Conservation (phyloP, 2,113 vertebrate genomes). For the Amblyopsis rosae region DNA sequence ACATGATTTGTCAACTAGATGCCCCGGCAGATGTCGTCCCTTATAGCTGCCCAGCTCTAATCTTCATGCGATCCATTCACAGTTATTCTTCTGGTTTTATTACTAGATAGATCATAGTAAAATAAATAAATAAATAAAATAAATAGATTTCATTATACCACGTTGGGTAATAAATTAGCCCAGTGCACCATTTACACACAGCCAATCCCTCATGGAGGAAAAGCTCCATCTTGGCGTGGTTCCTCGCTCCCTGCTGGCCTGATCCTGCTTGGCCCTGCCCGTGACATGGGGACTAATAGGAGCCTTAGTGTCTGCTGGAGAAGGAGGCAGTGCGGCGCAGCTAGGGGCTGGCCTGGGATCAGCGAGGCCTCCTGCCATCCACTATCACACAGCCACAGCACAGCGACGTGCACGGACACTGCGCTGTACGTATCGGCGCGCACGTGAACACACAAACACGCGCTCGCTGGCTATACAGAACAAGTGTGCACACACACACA, state of each 20-base stretch:
- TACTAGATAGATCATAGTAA: background rate
- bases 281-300: background rate
- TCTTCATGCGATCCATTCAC: background rate
- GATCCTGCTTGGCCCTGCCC: background rate
- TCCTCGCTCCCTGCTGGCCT: background rate
- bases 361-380: background rate
- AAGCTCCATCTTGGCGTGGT: background rate
- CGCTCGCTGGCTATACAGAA: background rate
- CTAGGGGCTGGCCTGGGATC: background rate
- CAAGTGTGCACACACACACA: too few species aligned
- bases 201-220: background rate
- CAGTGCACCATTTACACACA: background rate
- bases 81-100: background rate
- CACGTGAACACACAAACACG: conserved; percentile 42
- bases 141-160: background rate
- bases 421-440: conserved; percentile 16
- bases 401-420: conserved; percentile 17
- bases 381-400: conserved; percentile 19
- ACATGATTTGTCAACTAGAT: too few species aligned
- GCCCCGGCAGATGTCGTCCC: too few species aligned
- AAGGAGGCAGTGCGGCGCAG: background rate
- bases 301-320: background rate
- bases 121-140: background rate
- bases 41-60: too few species aligned
- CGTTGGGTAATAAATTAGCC: background rate